Conservation (phyloP, 2,888 invertebrate genomes). For the Andrena hattorfiana region DNA sequence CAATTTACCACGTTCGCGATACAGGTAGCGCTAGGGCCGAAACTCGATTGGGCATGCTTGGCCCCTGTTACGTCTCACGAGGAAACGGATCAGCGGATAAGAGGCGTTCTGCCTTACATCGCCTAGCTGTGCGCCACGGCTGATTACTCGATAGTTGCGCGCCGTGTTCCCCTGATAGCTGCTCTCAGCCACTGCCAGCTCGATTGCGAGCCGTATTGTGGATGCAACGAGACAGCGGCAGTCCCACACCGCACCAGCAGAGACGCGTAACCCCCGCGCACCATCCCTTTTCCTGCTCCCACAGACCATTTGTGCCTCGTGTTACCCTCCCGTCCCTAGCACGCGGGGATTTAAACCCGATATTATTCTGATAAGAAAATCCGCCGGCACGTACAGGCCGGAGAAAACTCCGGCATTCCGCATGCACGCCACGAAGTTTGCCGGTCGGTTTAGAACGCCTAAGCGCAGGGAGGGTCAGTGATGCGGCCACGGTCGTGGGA, state of each 20-base stretch:
- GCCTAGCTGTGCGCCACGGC: conserved; percentile 37
- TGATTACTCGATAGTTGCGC: conserved; percentile 64
- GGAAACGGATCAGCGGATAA: conserved; percentile 54
- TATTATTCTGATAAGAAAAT: conserved; percentile 49
- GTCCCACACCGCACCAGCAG: conserved; percentile 16
- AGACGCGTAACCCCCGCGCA: background rate
- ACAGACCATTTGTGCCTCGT: conserved; percentile 20
- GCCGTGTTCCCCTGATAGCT: conserved; percentile 59
- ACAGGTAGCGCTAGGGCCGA: conserved; percentile 6
- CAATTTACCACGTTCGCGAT: conserved; percentile 5
- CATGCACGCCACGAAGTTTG: conserved; percentile 59
- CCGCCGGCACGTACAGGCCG: conserved; percentile 3
- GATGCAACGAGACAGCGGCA: conserved; percentile 45
- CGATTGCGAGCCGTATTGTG: conserved; percentile 42
- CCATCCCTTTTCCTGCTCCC: conserved; percentile 4
- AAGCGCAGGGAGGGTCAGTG: conserved; percentile 55
- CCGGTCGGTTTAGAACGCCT: conserved; percentile 54
- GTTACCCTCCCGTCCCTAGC: background rate
- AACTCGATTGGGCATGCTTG: conserved; percentile 45
- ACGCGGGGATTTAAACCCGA: conserved; percentile 13
- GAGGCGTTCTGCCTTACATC: conserved; percentile 52
- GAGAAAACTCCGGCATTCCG: conserved; percentile 27
- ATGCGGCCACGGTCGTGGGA: conserved; percentile 46
- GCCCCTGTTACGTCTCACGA: conserved; percentile 46
- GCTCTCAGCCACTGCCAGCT: conserved; percentile 37